Evolutionary conservation across 2,113 vertebrate genomes (phyloP).

Genomic region (Barbus barbus): DNA sequence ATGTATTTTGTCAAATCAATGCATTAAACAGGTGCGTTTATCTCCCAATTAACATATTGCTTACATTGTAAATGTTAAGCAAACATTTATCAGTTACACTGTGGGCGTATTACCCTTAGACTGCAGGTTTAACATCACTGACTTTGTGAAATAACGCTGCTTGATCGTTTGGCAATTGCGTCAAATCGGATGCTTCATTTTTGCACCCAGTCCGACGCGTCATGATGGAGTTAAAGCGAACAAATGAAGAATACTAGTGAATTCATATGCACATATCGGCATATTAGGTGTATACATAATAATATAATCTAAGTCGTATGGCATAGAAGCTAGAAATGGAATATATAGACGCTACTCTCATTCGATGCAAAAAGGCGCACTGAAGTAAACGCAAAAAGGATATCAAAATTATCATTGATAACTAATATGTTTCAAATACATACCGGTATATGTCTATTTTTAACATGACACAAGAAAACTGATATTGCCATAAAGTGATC

Average conservation of each 20-base stretch:
- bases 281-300: neutral
- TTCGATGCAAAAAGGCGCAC: neutral
- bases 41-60: neutral
- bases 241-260: neutral
- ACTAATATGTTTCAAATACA: no score
- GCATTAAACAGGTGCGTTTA: neutral
- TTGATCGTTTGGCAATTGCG: neutral
- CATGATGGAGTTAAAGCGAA: constrained; percentile 43
- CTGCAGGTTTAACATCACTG: neutral
- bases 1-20: neutral
- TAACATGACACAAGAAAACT: no score
- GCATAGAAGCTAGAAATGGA: neutral
- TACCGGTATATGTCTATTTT: no score
- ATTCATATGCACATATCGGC: constrained; percentile 3
- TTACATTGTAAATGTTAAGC: neutral
- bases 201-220: no score
- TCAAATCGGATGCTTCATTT: constrained; percentile 34
- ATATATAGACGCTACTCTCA: neutral
- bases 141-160: constrained; percentile 2
- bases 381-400: neutral
- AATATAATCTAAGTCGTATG: neutral
- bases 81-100: neutral
- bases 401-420: neutral
- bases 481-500: no score
- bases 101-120: neutral